Percentiles rank a stretch among this genome's conserved stretches.
These are phyloP conservation scores for Daktulosphaira vitifoliae DNA, from an alignment of 1,140 invertebrate species.

Conservation along the genomic window DNA sequence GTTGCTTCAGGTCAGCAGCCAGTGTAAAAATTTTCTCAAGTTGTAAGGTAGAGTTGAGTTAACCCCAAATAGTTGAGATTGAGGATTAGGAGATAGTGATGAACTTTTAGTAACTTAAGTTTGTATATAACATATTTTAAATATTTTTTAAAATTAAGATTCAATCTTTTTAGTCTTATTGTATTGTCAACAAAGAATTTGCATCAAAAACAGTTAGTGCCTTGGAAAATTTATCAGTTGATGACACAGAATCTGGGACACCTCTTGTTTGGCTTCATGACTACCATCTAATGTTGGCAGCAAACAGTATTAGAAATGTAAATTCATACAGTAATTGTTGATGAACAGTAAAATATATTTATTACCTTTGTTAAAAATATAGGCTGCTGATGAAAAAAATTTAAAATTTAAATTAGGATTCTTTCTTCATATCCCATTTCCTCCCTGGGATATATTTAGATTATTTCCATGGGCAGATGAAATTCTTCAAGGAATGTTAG, in stretches of 20 bases:
- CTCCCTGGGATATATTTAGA: slow-evolving; percentile 83
- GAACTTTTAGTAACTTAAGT: too few species aligned
- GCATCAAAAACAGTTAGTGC: slow-evolving; percentile 68
- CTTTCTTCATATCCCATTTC: slow-evolving; percentile 86
- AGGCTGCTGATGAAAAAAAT: slow-evolving; percentile 67
- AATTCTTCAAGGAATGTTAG: slow-evolving; percentile 76
- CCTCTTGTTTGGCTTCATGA: slow-evolving; percentile 86
- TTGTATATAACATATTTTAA: too few species aligned
- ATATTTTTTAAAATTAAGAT: too few species aligned
- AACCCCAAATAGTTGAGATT: too few species aligned
- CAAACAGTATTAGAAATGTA: slow-evolving; percentile 64
- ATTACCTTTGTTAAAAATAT: slow-evolving; percentile 36
- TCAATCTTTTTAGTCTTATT: slow-evolving; percentile 57
- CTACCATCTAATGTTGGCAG: slow-evolving; percentile 81
- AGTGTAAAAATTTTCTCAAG: too few species aligned
- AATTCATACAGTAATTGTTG: not conserved
- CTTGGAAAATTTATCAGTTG: slow-evolving; percentile 49
- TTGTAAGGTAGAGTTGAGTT: too few species aligned
- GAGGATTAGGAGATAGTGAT: too few species aligned
- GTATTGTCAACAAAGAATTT: slow-evolving; percentile 70
- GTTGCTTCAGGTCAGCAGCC: too few species aligned
- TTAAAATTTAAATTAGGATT: slow-evolving; percentile 74
- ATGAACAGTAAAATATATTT: not conserved
- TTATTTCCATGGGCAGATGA: slow-evolving; percentile 84
- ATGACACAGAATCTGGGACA: slow-evolving; percentile 47